Percentiles rank a stretch among this genome's conserved stretches.
phyloP scores from a whole-genome alignment of 2,797 vertebrate species.

The Leuciscus waleckii region DNA sequence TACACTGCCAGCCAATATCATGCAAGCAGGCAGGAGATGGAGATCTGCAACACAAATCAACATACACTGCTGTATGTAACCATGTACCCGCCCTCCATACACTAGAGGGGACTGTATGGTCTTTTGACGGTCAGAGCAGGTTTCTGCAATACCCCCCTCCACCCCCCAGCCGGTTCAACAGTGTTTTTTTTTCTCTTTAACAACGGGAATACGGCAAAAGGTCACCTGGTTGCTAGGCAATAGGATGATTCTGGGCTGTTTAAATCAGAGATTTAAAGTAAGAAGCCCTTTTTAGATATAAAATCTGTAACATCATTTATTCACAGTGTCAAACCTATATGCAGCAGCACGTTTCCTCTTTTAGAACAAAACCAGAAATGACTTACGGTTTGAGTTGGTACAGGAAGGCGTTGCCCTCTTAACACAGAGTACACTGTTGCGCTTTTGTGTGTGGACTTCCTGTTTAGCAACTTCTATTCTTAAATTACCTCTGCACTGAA shows the following conservation, averaged over 20 bases:
- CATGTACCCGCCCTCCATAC: not conserved
- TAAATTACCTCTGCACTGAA: not conserved
- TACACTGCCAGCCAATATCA: constrained; percentile 37
- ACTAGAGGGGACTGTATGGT: not conserved
- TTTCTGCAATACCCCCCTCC: not conserved
- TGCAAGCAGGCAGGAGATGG: constrained; percentile 48
- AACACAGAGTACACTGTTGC: not conserved
- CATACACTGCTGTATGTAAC: not conserved
- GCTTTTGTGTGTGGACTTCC: constrained; percentile 51
- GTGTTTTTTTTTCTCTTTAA: constrained; percentile 30
- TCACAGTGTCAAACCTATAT: not conserved
- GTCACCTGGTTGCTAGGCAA: constrained; percentile 76
- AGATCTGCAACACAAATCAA: constrained; percentile 46
- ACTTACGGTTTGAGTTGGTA: constrained; percentile 31
- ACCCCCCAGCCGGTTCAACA: not conserved
- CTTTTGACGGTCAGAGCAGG: constrained; percentile 22
- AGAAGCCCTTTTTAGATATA: constrained; percentile 18
- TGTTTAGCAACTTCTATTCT: constrained; percentile 35
- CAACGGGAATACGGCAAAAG: constrained; percentile 62
- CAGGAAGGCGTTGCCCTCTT: constrained; percentile 36
- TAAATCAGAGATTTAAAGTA: constrained; percentile 46
- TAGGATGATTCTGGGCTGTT: constrained; percentile 58
- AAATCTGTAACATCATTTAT: not conserved
- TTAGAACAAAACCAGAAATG: constrained; percentile 51
- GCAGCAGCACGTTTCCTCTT: constrained; percentile 30